Evolutionary conservation across 2,888 invertebrate species (phyloP).

Genomic region (Drosophila anomelani): DNA sequence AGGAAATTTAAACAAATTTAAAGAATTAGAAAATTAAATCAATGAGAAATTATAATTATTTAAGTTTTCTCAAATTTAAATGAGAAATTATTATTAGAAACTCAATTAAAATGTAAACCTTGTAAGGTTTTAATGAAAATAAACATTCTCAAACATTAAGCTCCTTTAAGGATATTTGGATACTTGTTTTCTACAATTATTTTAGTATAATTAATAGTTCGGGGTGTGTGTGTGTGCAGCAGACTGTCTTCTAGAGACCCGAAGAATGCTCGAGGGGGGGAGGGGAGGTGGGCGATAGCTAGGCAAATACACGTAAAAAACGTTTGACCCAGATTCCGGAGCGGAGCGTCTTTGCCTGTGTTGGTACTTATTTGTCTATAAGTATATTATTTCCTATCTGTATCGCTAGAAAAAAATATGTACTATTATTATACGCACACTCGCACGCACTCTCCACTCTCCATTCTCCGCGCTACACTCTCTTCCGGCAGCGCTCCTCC

Average conservation of each 20-base stretch:
- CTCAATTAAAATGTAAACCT: no score
- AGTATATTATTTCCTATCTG: conserved; percentile 36
- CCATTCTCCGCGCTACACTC: not conserved
- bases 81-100: no score
- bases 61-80: no score
- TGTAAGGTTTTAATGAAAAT: no score
- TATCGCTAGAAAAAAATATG: conserved; percentile 22
- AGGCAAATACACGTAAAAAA: conserved; percentile 68
- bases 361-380: conserved; percentile 40
- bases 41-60: no score
- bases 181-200: not conserved
- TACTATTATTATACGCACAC: conserved; percentile 22
- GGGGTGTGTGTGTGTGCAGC: not conserved
- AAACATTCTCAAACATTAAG: no score
- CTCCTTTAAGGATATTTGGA: no score
- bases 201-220: no score
- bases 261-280: conserved; percentile 5
- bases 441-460: conserved; percentile 1
- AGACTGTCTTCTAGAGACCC: not conserved
- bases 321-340: conserved; percentile 75
- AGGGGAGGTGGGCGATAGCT: conserved; percentile 32
- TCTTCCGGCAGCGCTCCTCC: not conserved
- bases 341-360: conserved; percentile 46
- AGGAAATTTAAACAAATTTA: not conserved
- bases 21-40: no score